phyloP scores from a whole-genome alignment of 2,113 vertebrate genomes.

The Saimiri boliviensis region DNA sequence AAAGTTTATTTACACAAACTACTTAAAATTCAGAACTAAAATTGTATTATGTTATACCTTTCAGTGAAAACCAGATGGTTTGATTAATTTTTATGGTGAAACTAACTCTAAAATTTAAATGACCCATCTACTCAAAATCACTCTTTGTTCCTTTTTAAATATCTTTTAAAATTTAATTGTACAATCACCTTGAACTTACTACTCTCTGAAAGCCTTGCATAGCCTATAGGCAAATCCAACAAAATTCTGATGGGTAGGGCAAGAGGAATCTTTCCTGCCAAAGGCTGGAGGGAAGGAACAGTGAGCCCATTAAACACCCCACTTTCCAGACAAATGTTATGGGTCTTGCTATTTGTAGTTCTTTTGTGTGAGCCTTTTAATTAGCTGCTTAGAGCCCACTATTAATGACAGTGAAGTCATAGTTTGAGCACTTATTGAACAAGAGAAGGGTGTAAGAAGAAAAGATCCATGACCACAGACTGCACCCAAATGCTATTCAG shows the following conservation, averaged over 20 bases:
- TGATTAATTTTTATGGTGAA: conserved; percentile 14
- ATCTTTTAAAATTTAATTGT: background rate
- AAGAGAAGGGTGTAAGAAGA: background rate
- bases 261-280: background rate
- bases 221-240: background rate
- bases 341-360: background rate
- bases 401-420: background rate
- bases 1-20: background rate
- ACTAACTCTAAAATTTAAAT: conserved; percentile 23
- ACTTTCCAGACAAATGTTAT: background rate
- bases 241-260: background rate
- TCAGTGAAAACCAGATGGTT: background rate
- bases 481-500: background rate
- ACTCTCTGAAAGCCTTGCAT: background rate
- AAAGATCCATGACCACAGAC: background rate
- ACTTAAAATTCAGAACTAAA: background rate
- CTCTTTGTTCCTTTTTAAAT: background rate
- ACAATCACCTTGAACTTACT: background rate
- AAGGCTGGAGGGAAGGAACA: background rate
- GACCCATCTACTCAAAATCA: background rate
- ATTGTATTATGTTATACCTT: background rate
- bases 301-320: background rate
- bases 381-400: background rate
- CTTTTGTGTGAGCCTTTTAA: background rate
- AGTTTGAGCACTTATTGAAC: background rate